Evolutionary conservation across 2,888 invertebrate species (phyloP), one percentile per base, ranked within the genome.

Genomic region (Slavum lentiscoides): DNA sequence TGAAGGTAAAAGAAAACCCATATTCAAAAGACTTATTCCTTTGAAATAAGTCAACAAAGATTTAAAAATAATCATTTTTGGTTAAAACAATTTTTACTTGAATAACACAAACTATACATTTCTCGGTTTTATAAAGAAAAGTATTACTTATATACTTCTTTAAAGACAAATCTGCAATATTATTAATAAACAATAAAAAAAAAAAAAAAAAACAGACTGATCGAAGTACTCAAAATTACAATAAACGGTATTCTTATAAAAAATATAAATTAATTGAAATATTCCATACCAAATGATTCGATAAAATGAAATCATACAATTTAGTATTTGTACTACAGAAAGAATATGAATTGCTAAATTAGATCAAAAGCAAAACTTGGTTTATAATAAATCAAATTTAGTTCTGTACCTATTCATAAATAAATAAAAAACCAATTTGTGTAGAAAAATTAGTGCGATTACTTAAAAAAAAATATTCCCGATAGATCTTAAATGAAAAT

Each of bases 371-470:
- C 21, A 49, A 49, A 49, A 49, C 13, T 49, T 13, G 9, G 8
- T 49, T 49, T 15, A 53, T n/a, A 64, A 74, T 66, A 66, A 66
- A 66, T 66, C 64, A 74, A 66, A 64, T 39, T 5, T 2, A 37
- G 69, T 55, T 74, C 21, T 37, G 11, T 30, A 64, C 55, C 6
- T 11, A 66, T 66, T 37, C 21, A 21, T 59, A 49, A 77, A 53
- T 37, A 68, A 68, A 77, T 30, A 66, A 77, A 77, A 70, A 61
- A 77, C 61, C 37, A 49, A 77, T 77, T 77, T 70, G 62, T 55
- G 53, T 77, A 39, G 61, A 77, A 77, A 77, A 77, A 77, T 77
- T 30, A 70, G 70, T 77, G 77, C 62, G 19, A 53, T 55, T 58
- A 43, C 19, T 62, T 68, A 37, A 49, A 37, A 77, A 62, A 62